These are phyloP conservation scores for Falco concolor DNA, from an alignment of 2,797 vertebrate species.

Conservation along the genomic window DNA sequence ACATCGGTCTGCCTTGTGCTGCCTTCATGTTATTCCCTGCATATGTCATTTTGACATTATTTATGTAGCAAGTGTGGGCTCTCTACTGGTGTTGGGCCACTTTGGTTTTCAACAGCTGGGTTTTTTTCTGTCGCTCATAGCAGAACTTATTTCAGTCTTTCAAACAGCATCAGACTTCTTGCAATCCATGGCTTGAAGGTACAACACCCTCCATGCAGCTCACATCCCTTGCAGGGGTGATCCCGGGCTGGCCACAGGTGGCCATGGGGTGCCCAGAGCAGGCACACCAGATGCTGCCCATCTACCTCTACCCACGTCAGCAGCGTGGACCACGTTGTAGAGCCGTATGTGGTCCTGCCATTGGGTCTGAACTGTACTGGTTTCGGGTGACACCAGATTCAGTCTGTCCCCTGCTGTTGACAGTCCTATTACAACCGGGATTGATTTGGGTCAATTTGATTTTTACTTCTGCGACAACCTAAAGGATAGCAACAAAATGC, in stretches of 20 bases:
- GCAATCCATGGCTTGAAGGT: fast-evolving
- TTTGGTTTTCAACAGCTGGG: not conserved
- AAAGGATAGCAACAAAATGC: not conserved
- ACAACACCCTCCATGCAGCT: fast-evolving
- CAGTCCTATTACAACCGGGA: not conserved
- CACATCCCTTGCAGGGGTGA: not conserved
- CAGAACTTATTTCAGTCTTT: not conserved
- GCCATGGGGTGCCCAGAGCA: fast-evolving
- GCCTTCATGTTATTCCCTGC: not conserved
- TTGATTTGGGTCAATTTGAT: not conserved
- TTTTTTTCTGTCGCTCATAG: not conserved
- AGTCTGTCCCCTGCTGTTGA: not conserved
- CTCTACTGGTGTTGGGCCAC: not conserved
- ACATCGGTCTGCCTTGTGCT: not conserved
- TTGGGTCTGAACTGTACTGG: not conserved
- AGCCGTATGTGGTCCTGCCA: not conserved
- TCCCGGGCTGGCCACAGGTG: not conserved
- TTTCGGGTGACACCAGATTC: not conserved
- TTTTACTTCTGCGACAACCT: not conserved
- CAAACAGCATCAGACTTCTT: not conserved
- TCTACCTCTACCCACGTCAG: not conserved
- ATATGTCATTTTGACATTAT: not conserved
- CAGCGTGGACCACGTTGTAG: fast-evolving
- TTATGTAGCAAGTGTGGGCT: not conserved
- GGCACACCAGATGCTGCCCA: fast-evolving